phyloP scores from a whole-genome alignment of 1,140 invertebrate genomes.

The Vanessa tameamea region DNA sequence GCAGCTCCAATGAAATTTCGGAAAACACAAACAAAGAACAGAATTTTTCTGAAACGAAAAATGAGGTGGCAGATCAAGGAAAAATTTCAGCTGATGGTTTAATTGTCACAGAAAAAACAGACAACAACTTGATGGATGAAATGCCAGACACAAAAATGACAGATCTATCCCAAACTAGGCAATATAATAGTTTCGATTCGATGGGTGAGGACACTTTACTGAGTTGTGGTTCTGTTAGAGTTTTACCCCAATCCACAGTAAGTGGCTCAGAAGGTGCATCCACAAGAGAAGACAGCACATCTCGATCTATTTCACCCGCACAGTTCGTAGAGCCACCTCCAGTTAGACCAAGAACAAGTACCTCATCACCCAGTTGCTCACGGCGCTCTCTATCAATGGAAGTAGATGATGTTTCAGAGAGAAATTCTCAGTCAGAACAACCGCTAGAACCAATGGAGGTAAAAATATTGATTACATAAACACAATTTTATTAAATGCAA shows the following conservation, averaged over 20 bases:
- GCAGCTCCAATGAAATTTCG: slow-evolving; percentile 60
- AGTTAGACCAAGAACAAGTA: slow-evolving; percentile 60
- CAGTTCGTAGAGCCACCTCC: slow-evolving; percentile 75
- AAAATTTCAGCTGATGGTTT: slow-evolving; percentile 75
- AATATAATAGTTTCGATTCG: slow-evolving; percentile 76
- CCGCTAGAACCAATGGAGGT: slow-evolving; percentile 75
- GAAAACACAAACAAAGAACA: slow-evolving; percentile 64
- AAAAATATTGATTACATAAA: slow-evolving; percentile 18
- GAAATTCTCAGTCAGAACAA: slow-evolving; percentile 70
- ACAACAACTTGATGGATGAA: slow-evolving; percentile 77
- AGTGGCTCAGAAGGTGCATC: slow-evolving; percentile 66
- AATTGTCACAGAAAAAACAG: slow-evolving; percentile 77
- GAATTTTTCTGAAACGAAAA: slow-evolving; percentile 22
- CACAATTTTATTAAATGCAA: not conserved
- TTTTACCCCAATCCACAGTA: slow-evolving; percentile 64
- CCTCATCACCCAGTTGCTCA: slow-evolving; percentile 72
- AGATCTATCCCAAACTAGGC: slow-evolving; percentile 75
- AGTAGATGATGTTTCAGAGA: slow-evolving; percentile 74
- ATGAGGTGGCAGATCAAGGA: slow-evolving; percentile 53
- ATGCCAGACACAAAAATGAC: slow-evolving; percentile 80
- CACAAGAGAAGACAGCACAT: slow-evolving; percentile 69
- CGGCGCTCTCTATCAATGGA: slow-evolving; percentile 74
- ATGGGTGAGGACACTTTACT: slow-evolving; percentile 74
- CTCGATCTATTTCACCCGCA: slow-evolving; percentile 69
- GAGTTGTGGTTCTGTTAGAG: slow-evolving; percentile 70